A percentile compares a stretch with the other conserved stretches of the same genome.
Evolutionary conservation across 2,888 invertebrate species (phyloP).

Genomic region (Epicampocera succincta): DNA sequence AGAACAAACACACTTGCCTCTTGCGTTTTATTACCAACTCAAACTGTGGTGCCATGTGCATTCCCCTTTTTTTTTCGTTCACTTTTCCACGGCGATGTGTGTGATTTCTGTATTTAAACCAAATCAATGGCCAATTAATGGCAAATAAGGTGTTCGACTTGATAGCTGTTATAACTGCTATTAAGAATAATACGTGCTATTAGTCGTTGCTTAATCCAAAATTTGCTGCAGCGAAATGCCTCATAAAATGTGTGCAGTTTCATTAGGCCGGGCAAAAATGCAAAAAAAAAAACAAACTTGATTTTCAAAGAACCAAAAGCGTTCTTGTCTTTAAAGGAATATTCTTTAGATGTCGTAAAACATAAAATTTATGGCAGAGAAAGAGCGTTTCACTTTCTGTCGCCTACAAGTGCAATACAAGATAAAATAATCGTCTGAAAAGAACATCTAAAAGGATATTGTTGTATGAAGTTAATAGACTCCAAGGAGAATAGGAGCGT

Average conservation of each 20-base stretch:
- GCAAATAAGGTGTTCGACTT: constrained; percentile 61
- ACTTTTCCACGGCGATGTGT: constrained; percentile 8
- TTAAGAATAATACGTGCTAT: constrained; percentile 4
- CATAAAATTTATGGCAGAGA: too few relatives aligned
- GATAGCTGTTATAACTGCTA: constrained; percentile 16
- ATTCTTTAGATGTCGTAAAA: too few relatives aligned
- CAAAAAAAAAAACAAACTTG: too few relatives aligned
- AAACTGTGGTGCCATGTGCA: background rate
- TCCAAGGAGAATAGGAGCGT: too few relatives aligned
- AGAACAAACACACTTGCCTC: constrained; percentile 40
- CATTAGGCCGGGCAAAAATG: too few relatives aligned
- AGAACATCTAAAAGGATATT: too few relatives aligned
- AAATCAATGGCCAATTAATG: constrained; percentile 64
- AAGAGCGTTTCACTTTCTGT: too few relatives aligned
- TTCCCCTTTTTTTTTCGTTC: background rate
- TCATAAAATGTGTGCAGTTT: constrained; percentile 15
- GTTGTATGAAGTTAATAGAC: too few relatives aligned
- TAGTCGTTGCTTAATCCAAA: constrained; percentile 46
- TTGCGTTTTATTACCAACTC: background rate
- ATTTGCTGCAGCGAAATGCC: constrained; percentile 39
- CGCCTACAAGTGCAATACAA: too few relatives aligned
- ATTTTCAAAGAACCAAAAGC: too few relatives aligned
- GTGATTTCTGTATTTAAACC: constrained; percentile 28
- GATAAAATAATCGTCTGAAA: too few relatives aligned
- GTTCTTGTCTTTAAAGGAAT: too few relatives aligned